Conservation (phyloP, 2,113 vertebrate genomes). For the Podarcis raffonei region DNA sequence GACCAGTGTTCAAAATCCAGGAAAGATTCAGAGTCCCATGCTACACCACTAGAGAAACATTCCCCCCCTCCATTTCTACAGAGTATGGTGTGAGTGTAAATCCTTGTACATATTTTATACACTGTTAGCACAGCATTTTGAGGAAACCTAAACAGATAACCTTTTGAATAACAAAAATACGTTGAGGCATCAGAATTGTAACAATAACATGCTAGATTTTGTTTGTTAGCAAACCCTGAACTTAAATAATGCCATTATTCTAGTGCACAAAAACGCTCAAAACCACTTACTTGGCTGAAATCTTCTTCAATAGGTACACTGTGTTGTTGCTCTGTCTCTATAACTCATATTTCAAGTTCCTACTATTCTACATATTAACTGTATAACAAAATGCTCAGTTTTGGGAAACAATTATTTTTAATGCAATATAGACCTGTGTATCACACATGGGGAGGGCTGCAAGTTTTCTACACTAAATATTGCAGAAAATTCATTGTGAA, state of each 20-base stretch:
- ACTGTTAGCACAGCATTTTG: slow-evolving; percentile 44
- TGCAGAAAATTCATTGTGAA: too few species aligned
- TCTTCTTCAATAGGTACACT: not conserved
- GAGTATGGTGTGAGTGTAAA: slow-evolving; percentile 58
- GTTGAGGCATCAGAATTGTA: slow-evolving; percentile 8
- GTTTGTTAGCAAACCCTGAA: slow-evolving; percentile 27
- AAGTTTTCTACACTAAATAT: not conserved
- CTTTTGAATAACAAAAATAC: slow-evolving; percentile 33
- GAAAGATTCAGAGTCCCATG: slow-evolving; percentile 64
- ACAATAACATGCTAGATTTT: slow-evolving; percentile 45
- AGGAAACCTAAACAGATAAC: slow-evolving; percentile 54
- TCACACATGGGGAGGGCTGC: too few species aligned
- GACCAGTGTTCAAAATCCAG: slow-evolving; percentile 66
- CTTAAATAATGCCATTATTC: not conserved
- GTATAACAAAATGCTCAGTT: not conserved
- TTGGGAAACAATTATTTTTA: not conserved
- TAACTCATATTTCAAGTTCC: not conserved
- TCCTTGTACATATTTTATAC: slow-evolving; percentile 54
- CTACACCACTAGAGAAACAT: slow-evolving; percentile 72
- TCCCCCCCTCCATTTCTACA: slow-evolving; percentile 57
- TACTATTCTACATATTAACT: not conserved
- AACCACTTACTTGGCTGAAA: not conserved
- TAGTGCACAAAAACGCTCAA: not conserved
- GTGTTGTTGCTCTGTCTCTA: not conserved
- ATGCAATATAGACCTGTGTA: not conserved